These are phyloP conservation scores for Sesia bembeciformis DNA, from an alignment of 2,888 invertebrate genomes.

Conservation along the genomic window DNA sequence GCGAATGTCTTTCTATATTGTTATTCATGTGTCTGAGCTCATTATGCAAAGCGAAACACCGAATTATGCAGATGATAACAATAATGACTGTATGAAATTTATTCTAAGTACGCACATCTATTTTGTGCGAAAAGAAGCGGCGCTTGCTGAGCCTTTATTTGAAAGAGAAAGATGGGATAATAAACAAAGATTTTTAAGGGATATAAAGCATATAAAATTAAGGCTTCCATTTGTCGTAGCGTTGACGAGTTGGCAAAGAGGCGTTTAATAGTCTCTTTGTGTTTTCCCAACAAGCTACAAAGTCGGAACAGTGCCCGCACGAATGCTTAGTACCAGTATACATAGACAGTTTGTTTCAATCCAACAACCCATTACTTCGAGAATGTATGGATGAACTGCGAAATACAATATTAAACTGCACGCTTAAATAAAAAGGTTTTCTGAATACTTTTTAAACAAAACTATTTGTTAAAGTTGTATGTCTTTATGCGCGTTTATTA, in stretches of 20 bases:
- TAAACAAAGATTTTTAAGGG: not conserved
- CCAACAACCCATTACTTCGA: not conserved
- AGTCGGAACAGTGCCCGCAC: not conserved
- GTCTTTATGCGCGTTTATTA: too few species aligned
- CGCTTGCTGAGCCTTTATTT: not conserved
- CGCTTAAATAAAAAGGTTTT: not conserved
- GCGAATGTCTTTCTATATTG: slow-evolving; percentile 29
- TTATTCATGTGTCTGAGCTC: slow-evolving; percentile 41
- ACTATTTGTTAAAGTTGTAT: too few species aligned
- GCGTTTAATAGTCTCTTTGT: not conserved
- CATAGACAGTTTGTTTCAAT: not conserved
- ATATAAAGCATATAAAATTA: not conserved
- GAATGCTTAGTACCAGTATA: not conserved
- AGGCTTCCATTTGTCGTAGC: not conserved
- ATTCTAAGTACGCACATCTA: slow-evolving; percentile 25
- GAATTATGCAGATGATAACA: slow-evolving; percentile 53
- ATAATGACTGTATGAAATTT: slow-evolving; percentile 40
- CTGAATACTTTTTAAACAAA: not conserved
- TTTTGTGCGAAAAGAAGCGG: slow-evolving; percentile 13
- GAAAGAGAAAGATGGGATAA: not conserved
- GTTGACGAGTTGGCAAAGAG: not conserved
- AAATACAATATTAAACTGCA: not conserved
- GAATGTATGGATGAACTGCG: not conserved
- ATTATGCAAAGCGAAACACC: slow-evolving; percentile 50
- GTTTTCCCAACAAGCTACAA: not conserved